Evolutionary conservation across 1,140 invertebrate species (phyloP).

Genomic region (Drosophila chauvacae): DNA sequence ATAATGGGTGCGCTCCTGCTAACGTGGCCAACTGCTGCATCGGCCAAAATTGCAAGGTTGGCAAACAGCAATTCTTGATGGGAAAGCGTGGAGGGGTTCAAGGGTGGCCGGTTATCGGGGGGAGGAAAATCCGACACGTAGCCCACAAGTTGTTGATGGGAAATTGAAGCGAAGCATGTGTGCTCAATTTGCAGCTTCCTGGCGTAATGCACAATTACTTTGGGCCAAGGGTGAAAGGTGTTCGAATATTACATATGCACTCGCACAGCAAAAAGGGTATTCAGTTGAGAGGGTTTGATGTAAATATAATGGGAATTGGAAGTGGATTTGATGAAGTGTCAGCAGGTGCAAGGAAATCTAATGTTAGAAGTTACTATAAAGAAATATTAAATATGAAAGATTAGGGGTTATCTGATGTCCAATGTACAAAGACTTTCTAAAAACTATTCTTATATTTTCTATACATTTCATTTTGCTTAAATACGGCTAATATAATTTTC

Average conservation of each 20-base stretch:
- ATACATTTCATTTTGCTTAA: not conserved
- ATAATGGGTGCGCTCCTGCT: constrained; percentile 46
- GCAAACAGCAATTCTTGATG: constrained; percentile 28
- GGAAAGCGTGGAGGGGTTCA: not conserved
- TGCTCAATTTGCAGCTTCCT: constrained; percentile 49
- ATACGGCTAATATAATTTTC: not conserved
- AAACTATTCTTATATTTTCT: not conserved
- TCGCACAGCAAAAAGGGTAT: not conserved
- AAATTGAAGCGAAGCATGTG: constrained; percentile 54
- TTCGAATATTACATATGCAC: constrained; percentile 44
- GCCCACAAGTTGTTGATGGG: constrained; percentile 45
- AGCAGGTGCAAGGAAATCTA: not conserved
- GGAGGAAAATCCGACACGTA: constrained; percentile 33
- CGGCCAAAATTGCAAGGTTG: constrained; percentile 53
- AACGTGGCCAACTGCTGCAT: constrained; percentile 49
- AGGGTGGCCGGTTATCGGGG: not conserved
- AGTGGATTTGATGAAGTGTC: not conserved
- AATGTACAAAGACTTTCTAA: too few relatives aligned
- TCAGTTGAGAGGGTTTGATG: constrained; percentile 5
- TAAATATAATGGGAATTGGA: constrained; percentile 3
- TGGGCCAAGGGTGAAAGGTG: constrained; percentile 14
- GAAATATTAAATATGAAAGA: not conserved
- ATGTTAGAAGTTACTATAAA: too few relatives aligned
- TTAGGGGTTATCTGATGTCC: not conserved
- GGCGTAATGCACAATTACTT: constrained; percentile 50